phyloP scores from a whole-genome alignment of 2,113 vertebrate genomes.

The Actinemys pallida region DNA sequence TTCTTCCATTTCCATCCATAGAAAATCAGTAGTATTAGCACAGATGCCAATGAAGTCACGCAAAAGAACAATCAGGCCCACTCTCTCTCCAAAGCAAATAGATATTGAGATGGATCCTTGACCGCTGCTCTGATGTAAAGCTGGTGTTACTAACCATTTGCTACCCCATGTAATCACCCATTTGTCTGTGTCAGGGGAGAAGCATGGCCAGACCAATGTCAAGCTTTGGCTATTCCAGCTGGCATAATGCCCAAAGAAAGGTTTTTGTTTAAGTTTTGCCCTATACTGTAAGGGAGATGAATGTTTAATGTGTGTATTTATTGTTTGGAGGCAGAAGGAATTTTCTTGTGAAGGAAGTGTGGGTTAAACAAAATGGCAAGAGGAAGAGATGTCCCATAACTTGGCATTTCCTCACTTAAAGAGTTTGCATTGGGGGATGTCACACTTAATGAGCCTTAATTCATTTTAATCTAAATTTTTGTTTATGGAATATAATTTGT shows the following conservation, averaged over 20 bases:
- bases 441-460: constrained; percentile 29
- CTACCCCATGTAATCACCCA: too few species aligned
- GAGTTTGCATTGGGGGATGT: not conserved
- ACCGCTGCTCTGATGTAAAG: not conserved
- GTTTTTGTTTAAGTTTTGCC: not conserved
- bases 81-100: not conserved
- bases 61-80: not conserved
- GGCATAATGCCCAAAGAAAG: not conserved
- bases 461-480: constrained; percentile 46
- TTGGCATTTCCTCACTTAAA: not conserved
- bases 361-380: not conserved
- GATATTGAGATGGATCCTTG: not conserved
- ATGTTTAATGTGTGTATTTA: not conserved
- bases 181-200: not conserved
- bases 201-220: not conserved
- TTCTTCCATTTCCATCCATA: not conserved
- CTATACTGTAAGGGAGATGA: not conserved
- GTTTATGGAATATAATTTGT: constrained; percentile 2
- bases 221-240: not conserved
- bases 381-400: not conserved
- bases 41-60: not conserved
- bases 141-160: not conserved
- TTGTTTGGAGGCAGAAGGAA: not conserved
- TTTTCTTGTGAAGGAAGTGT: not conserved
- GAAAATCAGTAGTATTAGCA: not conserved